Base-by-base conservation (phyloP, 2,797 vertebrate species). In the Hybognathus amarus region DNA sequence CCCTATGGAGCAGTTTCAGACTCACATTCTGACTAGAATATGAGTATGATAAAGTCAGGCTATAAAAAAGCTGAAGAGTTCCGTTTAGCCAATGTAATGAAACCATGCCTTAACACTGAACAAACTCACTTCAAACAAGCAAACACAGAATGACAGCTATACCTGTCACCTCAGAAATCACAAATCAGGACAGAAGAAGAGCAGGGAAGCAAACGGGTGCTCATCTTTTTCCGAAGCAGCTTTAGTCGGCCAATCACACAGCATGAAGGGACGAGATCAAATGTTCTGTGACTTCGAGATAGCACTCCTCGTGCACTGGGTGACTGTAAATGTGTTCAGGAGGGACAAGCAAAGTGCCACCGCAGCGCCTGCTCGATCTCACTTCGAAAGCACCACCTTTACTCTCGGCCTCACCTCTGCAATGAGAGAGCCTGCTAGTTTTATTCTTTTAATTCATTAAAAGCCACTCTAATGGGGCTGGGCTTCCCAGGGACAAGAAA, bases 231-330 rank as follows among this genome's bases (percentile, higher is more conserved):
- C 77, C 36, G 17, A 71, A 42, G 69, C 69, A 56, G 64, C 67
- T 86, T 76, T 69, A 87, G 75, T 7, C 7, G 80, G 82, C 85
- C 87, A 81, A 88, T 87, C 87, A 83, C 90, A 87, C 90, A 91
- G 89, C 90, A 87, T 87, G 91, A 83, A 87, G 5, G 1, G 77
- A 52, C 56, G 12, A 45, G 76, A 84, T 89, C 87, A 82, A n/a
- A 76, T 89, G 87, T 85, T 84, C 89, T 88, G 84, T 81, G 88
- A 89, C 90, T 86, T 52, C 59, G 87, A 87, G 91, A 90, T 89
- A 83, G 82, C 77, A 80, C 81, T 4, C 56, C 90, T 89, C 86
- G 3, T 33, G 30, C 30, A 38, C 85, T 66, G 89, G 85, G 88
- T 61, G 52, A 36, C 85, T 85, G 80, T 91, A 90, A 92, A 90